A percentile compares a stretch with the other conserved stretches of the same genome.
These are phyloP conservation scores for Tachysurus fulvidraco DNA, from an alignment of 2,113 vertebrate genomes.

Conservation along the genomic window DNA sequence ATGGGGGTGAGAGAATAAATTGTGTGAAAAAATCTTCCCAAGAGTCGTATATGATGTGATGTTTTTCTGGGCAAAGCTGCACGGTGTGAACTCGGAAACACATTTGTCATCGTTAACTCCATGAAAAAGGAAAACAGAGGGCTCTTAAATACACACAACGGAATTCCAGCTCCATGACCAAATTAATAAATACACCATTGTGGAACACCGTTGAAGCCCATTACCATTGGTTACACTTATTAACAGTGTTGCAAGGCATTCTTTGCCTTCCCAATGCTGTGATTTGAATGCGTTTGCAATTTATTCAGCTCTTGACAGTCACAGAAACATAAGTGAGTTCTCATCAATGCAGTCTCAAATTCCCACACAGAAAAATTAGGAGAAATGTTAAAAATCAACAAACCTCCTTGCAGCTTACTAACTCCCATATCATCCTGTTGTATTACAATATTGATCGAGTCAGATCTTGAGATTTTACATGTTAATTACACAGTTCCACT, in stretches of 20 bases:
- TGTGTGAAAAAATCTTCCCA: background rate
- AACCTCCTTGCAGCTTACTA: background rate
- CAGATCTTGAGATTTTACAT: background rate
- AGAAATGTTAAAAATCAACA: background rate
- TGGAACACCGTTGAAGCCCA: background rate
- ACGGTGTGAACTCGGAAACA: background rate
- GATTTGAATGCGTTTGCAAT: background rate
- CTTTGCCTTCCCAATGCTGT: background rate
- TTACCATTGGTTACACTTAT: background rate
- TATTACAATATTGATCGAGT: background rate
- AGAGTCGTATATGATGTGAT: background rate
- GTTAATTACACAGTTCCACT: too few relatives aligned
- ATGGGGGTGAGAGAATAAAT: background rate
- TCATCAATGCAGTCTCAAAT: background rate
- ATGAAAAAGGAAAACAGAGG: background rate
- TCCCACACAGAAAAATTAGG: background rate
- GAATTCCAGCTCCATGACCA: constrained; percentile 23
- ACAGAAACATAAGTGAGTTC: background rate
- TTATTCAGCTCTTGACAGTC: background rate
- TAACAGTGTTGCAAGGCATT: background rate
- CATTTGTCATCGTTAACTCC: constrained; percentile 6
- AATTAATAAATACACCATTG: constrained; percentile 13
- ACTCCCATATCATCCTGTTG: background rate
- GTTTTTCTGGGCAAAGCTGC: background rate
- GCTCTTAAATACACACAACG: background rate